Conservation (phyloP, 2,888 invertebrate species). For the Cataglyphis albicans region DNA sequence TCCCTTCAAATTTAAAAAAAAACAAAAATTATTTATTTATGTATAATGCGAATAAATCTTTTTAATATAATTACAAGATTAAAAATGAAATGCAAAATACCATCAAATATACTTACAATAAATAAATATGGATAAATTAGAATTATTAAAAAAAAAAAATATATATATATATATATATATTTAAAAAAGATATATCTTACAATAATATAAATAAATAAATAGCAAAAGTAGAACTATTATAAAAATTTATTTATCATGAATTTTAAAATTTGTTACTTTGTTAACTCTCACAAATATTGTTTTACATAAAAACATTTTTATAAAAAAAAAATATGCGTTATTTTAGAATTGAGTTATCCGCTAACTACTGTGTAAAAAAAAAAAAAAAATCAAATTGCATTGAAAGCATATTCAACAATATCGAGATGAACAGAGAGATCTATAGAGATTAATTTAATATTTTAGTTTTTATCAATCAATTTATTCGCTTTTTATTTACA, state of each 20-base stretch:
- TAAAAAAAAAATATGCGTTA: neutral
- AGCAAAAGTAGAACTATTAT: neutral
- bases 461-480: constrained; percentile 18
- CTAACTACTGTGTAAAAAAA: constrained; percentile 3
- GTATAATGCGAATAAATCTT: neutral
- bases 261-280: neutral
- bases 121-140: neutral
- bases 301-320: neutral
- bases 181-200: neutral
- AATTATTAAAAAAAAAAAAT: neutral
- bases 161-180: neutral
- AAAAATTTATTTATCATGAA: neutral
- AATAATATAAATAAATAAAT: neutral
- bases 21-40: neutral
- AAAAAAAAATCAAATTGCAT: neutral
- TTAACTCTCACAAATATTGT: neutral
- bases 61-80: neutral
- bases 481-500: constrained; percentile 38
- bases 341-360: constrained; percentile 19
- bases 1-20: neutral
- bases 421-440: constrained; percentile 16
- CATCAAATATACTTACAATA: neutral
- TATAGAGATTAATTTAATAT: neutral
- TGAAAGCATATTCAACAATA: neutral
- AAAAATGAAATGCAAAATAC: neutral